Percentiles rank a stretch among this genome's conserved stretches.
Evolutionary conservation across 2,888 invertebrate species (phyloP).

Genomic region (Elmis aenea): DNA sequence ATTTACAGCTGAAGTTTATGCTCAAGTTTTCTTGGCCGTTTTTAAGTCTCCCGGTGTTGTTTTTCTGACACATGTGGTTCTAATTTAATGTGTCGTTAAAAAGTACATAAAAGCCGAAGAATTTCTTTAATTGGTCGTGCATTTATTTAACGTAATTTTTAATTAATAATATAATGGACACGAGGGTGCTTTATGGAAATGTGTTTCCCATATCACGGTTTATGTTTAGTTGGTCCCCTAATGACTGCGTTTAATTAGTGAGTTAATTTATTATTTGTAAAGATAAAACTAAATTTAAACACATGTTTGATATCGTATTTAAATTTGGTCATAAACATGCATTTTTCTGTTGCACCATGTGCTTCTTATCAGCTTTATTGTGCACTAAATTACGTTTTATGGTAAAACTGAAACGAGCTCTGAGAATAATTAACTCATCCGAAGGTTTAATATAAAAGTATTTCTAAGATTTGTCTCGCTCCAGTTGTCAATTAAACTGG

Average conservation of each 20-base stretch:
- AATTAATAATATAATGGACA: slow-evolving; percentile 18
- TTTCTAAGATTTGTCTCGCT: too few species aligned
- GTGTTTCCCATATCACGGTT: slow-evolving; percentile 14
- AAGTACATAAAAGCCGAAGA: slow-evolving; percentile 8
- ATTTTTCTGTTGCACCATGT: slow-evolving; percentile 9
- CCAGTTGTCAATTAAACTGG: too few species aligned
- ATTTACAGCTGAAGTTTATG: slow-evolving; percentile 12
- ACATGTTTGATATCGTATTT: slow-evolving; percentile 18
- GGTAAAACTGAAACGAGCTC: slow-evolving; percentile 9
- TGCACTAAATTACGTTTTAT: slow-evolving; percentile 13
- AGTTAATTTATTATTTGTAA: slow-evolving; percentile 1
- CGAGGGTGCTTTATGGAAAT: slow-evolving; percentile 5
- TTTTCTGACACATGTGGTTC: slow-evolving; percentile 22
- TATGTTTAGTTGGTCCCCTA: too few species aligned
- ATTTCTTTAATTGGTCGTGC: slow-evolving; percentile 27
- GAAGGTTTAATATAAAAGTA: too few species aligned
- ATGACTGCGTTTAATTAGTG: too few species aligned
- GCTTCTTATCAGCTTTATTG: slow-evolving; percentile 8
- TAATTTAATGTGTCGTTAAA: slow-evolving; percentile 18
- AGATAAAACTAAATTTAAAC: slow-evolving; percentile 4
- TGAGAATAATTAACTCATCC: slow-evolving; percentile 5
- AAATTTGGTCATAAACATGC: slow-evolving; percentile 15
- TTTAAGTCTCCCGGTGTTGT: slow-evolving; percentile 2
- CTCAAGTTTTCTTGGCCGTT: slow-evolving; percentile 7
- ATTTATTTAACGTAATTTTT: slow-evolving; percentile 25